Conservation (phyloP, 1,140 invertebrate genomes). For the Rhizoglyphus robini region DNA sequence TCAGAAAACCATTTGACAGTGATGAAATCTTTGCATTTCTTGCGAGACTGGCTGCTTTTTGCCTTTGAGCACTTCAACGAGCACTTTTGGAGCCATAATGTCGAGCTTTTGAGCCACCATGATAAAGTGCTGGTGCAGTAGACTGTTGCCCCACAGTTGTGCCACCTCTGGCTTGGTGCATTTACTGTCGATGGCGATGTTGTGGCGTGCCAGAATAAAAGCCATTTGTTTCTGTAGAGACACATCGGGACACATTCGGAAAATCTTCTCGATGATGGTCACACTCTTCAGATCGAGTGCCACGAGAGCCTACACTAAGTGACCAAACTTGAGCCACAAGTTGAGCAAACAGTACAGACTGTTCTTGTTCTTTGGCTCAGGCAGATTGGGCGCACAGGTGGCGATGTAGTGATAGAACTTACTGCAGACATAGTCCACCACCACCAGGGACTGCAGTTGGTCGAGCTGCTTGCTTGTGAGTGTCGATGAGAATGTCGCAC, state of each 20-base stretch:
- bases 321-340: neutral
- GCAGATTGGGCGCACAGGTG: neutral
- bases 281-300: neutral
- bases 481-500: neutral
- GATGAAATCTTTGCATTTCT: no score
- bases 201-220: neutral
- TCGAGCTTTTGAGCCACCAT: neutral
- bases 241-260: neutral
- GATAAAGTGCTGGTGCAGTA: neutral
- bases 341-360: neutral
- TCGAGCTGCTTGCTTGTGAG: neutral
- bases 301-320: neutral
- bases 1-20: no score
- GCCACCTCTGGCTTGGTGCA: neutral
- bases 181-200: neutral
- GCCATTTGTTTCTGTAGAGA: neutral
- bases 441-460: neutral
- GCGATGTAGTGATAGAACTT: neutral
- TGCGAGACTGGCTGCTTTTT: no score
- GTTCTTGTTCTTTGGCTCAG: neutral
- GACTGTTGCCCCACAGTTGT: neutral
- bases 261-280: neutral
- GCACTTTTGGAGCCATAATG: neutral
- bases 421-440: neutral
- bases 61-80: neutral